These are phyloP conservation scores for Peromyscus attwateri DNA, from an alignment of 2,797 vertebrate species.

Conservation along the genomic window DNA sequence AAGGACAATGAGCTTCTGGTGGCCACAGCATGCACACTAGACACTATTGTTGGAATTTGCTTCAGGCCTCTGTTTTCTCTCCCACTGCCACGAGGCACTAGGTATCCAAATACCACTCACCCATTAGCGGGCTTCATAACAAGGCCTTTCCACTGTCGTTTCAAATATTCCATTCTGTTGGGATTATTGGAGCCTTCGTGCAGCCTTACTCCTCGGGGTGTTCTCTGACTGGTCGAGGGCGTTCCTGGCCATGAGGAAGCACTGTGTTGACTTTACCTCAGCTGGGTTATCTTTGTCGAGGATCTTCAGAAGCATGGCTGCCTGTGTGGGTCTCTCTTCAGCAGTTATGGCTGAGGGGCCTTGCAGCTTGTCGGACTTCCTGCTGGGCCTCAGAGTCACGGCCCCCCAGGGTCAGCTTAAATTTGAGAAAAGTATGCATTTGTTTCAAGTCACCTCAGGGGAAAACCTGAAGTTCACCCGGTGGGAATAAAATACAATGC, in stretches of 20 bases:
- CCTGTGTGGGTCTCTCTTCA: background rate
- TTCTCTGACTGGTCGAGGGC: background rate
- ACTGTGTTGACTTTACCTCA: background rate
- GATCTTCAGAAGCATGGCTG: background rate
- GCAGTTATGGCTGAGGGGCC: background rate
- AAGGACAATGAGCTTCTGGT: slow-evolving; percentile 96
- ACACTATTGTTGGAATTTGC: slow-evolving; percentile 92
- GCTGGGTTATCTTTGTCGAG: fast-evolving
- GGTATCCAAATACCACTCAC: slow-evolving; percentile 96
- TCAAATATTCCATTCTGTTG: slow-evolving; percentile 91
- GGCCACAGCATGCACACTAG: slow-evolving; percentile 94
- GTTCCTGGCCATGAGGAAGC: background rate
- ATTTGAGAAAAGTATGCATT: background rate
- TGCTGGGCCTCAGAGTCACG: background rate
- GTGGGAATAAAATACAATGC: background rate
- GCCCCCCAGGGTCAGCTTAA: background rate
- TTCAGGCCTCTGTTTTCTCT: slow-evolving; percentile 95
- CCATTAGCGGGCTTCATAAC: slow-evolving; percentile 95
- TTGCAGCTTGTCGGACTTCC: background rate
- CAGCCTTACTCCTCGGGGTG: slow-evolving; percentile 84
- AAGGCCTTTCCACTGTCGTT: slow-evolving; percentile 95
- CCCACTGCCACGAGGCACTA: slow-evolving; percentile 95
- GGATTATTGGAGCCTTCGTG: slow-evolving; percentile 93
- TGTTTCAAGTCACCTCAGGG: background rate
- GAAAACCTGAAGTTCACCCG: background rate